Percentiles rank a stretch among this genome's conserved stretches.
phyloP scores from a whole-genome alignment of 2,888 invertebrate species.

The Lochmaea crataegi region DNA sequence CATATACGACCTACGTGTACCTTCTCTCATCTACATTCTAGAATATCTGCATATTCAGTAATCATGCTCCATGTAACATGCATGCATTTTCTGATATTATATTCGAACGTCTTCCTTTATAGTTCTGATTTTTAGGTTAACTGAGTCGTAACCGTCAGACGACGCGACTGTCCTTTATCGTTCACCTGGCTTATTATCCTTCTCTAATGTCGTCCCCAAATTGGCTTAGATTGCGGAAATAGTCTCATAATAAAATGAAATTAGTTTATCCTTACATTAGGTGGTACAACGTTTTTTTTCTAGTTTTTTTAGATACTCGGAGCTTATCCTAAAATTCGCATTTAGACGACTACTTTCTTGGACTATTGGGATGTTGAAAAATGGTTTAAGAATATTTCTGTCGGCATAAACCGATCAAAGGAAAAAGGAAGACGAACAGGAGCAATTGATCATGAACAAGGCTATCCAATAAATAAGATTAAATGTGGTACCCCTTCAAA shows the following conservation, averaged over 20 bases:
- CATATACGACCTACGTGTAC: constrained; percentile 31
- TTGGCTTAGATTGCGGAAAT: not conserved
- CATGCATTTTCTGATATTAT: constrained; percentile 16
- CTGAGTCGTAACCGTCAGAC: constrained; percentile 19
- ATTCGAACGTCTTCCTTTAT: constrained; percentile 22
- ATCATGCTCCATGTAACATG: constrained; percentile 24
- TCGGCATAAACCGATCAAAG: too few species aligned
- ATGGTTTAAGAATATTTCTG: too few species aligned
- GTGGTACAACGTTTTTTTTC: not conserved
- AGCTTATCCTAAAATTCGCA: too few species aligned
- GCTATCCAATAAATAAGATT: too few species aligned
- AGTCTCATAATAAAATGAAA: not conserved
- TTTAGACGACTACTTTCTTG: too few species aligned
- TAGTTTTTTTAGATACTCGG: too few species aligned
- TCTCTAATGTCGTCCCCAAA: not conserved
- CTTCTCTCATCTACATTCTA: constrained; percentile 20
- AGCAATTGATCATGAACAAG: too few species aligned
- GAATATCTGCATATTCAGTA: constrained; percentile 27
- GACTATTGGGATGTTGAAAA: too few species aligned
- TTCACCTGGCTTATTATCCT: not conserved
- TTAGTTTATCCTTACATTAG: not conserved
- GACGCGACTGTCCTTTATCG: constrained; percentile 12
- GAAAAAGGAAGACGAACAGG: too few species aligned
- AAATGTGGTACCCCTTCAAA: too few species aligned
- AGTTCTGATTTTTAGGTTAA: constrained; percentile 22